Evolutionary conservation across 92 coral and sea anemone species (phyloP), one percentile per base, ranked within the genome.

Genomic region (Ricordea florida): DNA sequence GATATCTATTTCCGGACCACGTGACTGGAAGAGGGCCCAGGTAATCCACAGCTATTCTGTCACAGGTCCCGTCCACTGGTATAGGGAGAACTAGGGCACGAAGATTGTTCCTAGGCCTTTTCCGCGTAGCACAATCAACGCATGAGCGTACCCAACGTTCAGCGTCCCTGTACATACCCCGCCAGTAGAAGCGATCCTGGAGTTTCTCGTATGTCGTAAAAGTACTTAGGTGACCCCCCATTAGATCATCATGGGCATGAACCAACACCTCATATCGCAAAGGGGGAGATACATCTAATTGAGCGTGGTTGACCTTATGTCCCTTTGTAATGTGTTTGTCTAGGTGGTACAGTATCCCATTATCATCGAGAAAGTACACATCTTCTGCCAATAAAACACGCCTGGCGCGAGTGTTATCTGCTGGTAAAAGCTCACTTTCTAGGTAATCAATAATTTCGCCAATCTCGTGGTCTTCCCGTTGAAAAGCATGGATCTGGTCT

Each of bases 141-240:
- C 91, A 85, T 0, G 82, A 79, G 2, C 28, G 59, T n/a, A 60
- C 58, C 91, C 91, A 85, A 28, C 73, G 91, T 57, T 72, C 33
- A 2, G 45, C 47, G 30, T 80, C 80, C 27, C 48, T 30, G 17
- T 21, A 67, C 75, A 67, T 67, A 5, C 23, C n/a, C 1, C 21
- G 38, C 75, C 75, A 67, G 20, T 25, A 67, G 27, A 46, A 67
- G 18, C 72, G 57, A 4, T 1, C 23, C 4, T 56, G 50, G 8
- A 64, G 35, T 24, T 64, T 64, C 8, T 32, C 75, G 18, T 67
- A 67, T 11, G 75, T 67, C 25, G 68, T 79, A 27, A 27, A 28
- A 11, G 44, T 35, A 1, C 85, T 78, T 26, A 79, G 18, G 35
- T 81, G 82, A 2, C 81, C 87, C 3, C 66, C 66, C 3, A 66